Evolutionary conservation across 2,797 vertebrate genomes (phyloP), one percentile per base, ranked within the genome.

Genomic region (Melanotaenia pygmaea): DNA sequence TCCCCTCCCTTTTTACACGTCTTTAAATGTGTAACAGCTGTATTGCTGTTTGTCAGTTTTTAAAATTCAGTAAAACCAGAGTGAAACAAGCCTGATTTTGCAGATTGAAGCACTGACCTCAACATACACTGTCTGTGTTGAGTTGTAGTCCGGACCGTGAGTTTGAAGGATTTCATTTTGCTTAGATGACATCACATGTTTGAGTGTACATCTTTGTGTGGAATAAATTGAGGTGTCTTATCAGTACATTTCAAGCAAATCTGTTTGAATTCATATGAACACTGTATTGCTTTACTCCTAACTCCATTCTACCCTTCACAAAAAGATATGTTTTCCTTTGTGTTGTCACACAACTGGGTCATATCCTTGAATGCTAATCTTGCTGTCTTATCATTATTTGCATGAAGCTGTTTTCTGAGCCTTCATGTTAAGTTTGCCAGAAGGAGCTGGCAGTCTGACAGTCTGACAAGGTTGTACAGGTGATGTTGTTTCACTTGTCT

Each of bases 21-120:
- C 30, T 66, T 67, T 43, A 83, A 77, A 83, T 78, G 50, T 81
- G 30, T 61, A 80, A 77, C 82, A 82, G 81, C 66, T 47, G 37
- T 60, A 18, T 64, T 71, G 54, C 62, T 80, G 67, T 84, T 89
- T 85, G 77, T 86, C 81, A 83, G 59, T 65, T 32, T 85, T 85
- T 75, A 82, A 82, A 70, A 64, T 75, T 80, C 38, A 80, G 59
- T 77, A 69, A 82, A 85, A 69, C 38, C 80, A 84, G 74, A 80
- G 53, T 35, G 50, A 78, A 77, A 76, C 64, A 59, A 38, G 34
- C 47, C 62, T 64, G 68, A 60, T 84, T 61, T 12, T 51, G n/a
- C n/a, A 51, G 8, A 51, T 24, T 54, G 51, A 53, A 67, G 51
- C 64, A 61, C 37, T 53, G 35, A 54, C 51, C 51, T 53, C n/a